Evolutionary conservation across 1,140 invertebrate species (phyloP).

Genomic region (Trypoxylus dichotomus): DNA sequence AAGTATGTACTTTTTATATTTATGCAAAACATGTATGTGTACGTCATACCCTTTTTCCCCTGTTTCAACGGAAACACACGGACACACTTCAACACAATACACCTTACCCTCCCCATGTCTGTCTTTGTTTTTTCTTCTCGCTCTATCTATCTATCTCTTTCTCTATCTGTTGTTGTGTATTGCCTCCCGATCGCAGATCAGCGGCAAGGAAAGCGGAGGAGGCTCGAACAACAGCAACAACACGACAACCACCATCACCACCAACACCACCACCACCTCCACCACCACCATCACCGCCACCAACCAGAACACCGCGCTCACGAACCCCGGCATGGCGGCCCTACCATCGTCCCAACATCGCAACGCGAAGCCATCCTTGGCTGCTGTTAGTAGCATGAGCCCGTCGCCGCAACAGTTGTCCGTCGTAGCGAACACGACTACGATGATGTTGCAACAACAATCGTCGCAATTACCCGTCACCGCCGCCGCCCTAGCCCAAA

Average conservation of each 20-base stretch:
- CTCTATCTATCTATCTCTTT: constrained; percentile 3
- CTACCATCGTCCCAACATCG: constrained; percentile 26
- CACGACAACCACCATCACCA: not conserved
- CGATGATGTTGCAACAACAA: constrained; percentile 37
- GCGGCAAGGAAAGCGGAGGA: constrained; percentile 55
- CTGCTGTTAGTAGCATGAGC: constrained; percentile 49
- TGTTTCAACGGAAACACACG: not conserved
- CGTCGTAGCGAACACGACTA: not conserved
- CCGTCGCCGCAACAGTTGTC: constrained; percentile 39
- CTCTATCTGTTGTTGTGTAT: constrained; percentile 40
- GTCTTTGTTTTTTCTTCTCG: not conserved
- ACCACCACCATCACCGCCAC: not conserved
- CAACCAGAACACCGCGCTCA: not conserved
- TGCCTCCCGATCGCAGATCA: constrained; percentile 56
- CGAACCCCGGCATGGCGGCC: constrained; percentile 32
- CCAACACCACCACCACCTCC: constrained; percentile 2
- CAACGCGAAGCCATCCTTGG: constrained; percentile 27
- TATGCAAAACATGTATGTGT: too few relatives aligned
- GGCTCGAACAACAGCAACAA: not conserved
- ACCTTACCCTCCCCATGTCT: not conserved
- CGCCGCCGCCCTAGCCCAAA: constrained; percentile 31
- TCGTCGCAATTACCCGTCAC: constrained; percentile 48
- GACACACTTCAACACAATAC: not conserved
- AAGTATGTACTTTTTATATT: too few relatives aligned
- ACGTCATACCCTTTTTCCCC: not conserved